phyloP scores from a whole-genome alignment of 2,797 vertebrate species.

The Melanogrammus aeglefinus region DNA sequence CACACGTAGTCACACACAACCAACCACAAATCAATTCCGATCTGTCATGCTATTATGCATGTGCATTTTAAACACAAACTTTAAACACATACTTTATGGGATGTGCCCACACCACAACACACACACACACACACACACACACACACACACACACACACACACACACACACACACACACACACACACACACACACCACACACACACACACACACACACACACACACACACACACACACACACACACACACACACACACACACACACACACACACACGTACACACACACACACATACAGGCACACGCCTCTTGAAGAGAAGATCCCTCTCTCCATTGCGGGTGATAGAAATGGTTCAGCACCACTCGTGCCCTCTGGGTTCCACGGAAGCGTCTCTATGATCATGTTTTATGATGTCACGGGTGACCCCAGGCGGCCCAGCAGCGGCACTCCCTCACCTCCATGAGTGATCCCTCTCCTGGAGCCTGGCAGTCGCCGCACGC shows the following conservation, averaged over 20 bases:
- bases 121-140: not conserved
- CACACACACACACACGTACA: not conserved
- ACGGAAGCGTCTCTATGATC: slow-evolving; percentile 29
- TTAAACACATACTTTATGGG: too few species aligned
- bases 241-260: not conserved
- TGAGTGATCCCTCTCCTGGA: slow-evolving; percentile 3
- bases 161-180: not conserved
- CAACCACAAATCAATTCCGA: not conserved
- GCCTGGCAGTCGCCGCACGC: slow-evolving; percentile 32
- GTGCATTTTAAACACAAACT: slow-evolving; percentile 5
- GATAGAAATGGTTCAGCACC: slow-evolving; percentile 46
- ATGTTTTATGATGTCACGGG: slow-evolving; percentile 31
- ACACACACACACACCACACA: not conserved
- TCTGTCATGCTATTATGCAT: slow-evolving; percentile 4
- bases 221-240: not conserved
- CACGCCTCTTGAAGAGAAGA: not conserved
- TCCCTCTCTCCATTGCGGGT: too few species aligned
- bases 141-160: too few species aligned
- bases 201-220: not conserved
- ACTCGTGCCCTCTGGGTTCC: slow-evolving; percentile 47
- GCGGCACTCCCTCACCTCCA: slow-evolving; percentile 14
- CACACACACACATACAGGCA: not conserved
- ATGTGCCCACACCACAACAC: too few species aligned
- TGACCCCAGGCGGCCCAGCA: slow-evolving; percentile 2
- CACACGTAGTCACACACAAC: not conserved